Percentiles rank a stretch among this genome's conserved stretches.
Evolutionary conservation across 2,113 vertebrate genomes (phyloP).

Genomic region (Dolichotis patagonum): DNA sequence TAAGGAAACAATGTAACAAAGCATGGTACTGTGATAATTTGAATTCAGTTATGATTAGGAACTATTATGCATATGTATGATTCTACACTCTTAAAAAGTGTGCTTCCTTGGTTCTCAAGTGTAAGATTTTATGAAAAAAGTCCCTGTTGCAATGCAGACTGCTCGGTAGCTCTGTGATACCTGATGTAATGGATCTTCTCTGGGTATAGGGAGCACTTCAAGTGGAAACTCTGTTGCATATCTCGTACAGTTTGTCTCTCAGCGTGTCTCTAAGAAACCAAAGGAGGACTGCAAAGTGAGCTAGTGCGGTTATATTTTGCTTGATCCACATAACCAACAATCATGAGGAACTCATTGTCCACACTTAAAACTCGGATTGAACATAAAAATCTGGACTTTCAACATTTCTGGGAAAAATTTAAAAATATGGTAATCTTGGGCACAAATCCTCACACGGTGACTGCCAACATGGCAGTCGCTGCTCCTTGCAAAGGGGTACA

Average conservation of each 20-base stretch:
- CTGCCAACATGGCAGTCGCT: no score
- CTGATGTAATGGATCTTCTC: neutral
- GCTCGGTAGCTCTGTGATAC: neutral
- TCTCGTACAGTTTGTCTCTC: neutral
- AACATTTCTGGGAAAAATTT: neutral
- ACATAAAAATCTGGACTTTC: neutral
- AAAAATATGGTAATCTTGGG: neutral
- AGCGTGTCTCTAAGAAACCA: neutral
- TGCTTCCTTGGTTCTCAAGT: neutral
- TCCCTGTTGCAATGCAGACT: neutral
- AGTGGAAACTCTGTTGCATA: neutral
- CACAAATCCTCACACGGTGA: neutral
- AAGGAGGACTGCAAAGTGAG: neutral
- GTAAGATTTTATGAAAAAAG: neutral
- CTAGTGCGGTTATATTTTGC: neutral
- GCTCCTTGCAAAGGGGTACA: neutral
- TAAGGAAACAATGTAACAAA: neutral
- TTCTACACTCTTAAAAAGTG: neutral
- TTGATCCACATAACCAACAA: neutral
- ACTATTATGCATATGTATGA: neutral
- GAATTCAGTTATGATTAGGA: neutral
- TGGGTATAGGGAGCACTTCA: neutral
- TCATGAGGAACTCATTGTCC: neutral
- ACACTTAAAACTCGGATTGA: conserved; percentile 21
- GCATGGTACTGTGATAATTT: neutral